phyloP scores from a whole-genome alignment of 2,113 vertebrate species.

The Carassius auratus region DNA sequence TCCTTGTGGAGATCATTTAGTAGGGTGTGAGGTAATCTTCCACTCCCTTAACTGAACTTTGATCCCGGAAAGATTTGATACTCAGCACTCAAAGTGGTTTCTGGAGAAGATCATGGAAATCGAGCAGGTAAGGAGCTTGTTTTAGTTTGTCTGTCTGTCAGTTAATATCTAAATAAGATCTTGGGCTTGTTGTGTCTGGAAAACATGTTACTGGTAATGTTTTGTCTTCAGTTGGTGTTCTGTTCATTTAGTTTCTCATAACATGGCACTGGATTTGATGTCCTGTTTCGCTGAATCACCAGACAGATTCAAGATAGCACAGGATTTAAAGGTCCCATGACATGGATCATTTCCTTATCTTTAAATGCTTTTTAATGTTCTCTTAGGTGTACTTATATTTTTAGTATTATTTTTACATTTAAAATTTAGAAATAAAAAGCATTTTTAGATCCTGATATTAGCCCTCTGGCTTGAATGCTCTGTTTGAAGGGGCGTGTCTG shows the following conservation, averaged over 20 bases:
- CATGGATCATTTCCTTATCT: no score
- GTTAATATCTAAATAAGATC: conserved; percentile 7
- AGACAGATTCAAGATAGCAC: background rate
- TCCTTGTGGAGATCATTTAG: conserved; percentile 27
- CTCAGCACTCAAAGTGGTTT: conserved; percentile 58
- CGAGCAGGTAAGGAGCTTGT: conserved; percentile 65
- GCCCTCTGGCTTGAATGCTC: no score
- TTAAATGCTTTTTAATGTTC: no score
- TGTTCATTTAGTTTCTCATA: background rate
- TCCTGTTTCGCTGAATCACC: conserved; percentile 1
- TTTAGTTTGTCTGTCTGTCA: background rate
- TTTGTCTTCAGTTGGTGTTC: conserved; percentile 1
- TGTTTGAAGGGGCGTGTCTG: no score
- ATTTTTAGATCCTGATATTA: no score
- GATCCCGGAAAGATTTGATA: conserved; percentile 60
- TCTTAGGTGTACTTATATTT: no score
- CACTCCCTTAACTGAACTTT: conserved; percentile 60
- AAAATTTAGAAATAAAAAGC: no score
- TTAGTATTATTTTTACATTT: no score
- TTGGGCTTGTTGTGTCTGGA: background rate
- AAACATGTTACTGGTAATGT: background rate
- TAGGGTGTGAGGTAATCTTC: conserved; percentile 21
- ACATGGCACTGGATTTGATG: background rate
- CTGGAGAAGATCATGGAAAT: conserved; percentile 70
- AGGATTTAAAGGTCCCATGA: background rate